These are phyloP conservation scores for Dermatophagoides farinae DNA, from an alignment of 1,140 invertebrate species.

Conservation along the genomic window DNA sequence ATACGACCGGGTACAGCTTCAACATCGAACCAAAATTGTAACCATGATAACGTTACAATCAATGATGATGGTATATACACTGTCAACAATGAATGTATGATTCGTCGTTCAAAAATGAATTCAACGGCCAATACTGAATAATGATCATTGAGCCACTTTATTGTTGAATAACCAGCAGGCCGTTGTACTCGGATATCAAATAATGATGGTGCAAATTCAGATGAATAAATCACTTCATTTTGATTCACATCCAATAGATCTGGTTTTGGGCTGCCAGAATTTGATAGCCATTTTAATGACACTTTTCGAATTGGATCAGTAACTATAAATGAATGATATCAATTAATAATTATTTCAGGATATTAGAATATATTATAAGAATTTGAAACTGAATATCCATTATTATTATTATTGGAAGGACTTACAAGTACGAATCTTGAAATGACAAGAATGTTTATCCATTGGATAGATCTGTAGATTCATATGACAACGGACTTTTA, in stretches of 20 bases:
- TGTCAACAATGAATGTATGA: conserved; percentile 16
- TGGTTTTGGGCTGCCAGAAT: not conserved
- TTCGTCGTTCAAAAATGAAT: conserved; percentile 17
- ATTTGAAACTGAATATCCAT: not conserved
- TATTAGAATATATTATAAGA: not conserved
- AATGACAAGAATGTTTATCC: conserved; percentile 22
- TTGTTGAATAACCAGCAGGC: not conserved
- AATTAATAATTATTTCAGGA: not conserved
- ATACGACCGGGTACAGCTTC: conserved; percentile 25
- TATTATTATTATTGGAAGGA: conserved; percentile 12
- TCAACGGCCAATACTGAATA: conserved; percentile 17
- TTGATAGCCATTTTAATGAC: conserved; percentile 13
- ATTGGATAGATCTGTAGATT: conserved; percentile 24
- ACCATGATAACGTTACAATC: conserved; percentile 19
- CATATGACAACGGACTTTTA: conserved; percentile 22
- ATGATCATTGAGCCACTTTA: conserved; percentile 2
- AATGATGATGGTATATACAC: conserved; percentile 18
- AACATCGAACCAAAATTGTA: conserved; percentile 28
- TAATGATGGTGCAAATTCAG: not conserved
- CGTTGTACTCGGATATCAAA: not conserved
- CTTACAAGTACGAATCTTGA: conserved; percentile 23
- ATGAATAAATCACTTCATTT: not conserved
- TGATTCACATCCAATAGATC: not conserved
- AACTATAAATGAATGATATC: not conserved
- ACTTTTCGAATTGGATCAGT: conserved; percentile 6